A percentile compares a stretch with the other conserved stretches of the same genome.
These are phyloP conservation scores for Karalla daura DNA, from an alignment of 2,797 vertebrate genomes.

Conservation along the genomic window DNA sequence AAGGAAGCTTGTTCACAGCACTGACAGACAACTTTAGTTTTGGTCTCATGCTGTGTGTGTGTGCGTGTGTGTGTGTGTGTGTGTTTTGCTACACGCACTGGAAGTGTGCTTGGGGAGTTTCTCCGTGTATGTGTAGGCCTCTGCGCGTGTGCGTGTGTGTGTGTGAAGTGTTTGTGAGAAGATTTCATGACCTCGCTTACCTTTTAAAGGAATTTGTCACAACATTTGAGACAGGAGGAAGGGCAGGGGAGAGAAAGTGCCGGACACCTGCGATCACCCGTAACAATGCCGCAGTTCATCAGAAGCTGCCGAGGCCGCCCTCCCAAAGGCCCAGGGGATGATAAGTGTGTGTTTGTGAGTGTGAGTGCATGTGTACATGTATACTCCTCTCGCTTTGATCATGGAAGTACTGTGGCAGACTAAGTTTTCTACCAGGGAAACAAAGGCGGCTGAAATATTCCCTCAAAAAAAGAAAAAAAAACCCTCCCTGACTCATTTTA, in stretches of 20 bases:
- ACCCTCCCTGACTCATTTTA: slow-evolving; percentile 4
- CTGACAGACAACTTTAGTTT: slow-evolving; percentile 63
- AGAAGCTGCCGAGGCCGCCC: slow-evolving; percentile 48
- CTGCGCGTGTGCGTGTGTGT: slow-evolving; percentile 14
- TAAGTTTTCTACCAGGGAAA: slow-evolving; percentile 37
- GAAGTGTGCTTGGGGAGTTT: background rate
- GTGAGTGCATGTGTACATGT: slow-evolving; percentile 11
- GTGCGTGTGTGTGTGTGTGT: slow-evolving; percentile 7
- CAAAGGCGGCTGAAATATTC: slow-evolving; percentile 22
- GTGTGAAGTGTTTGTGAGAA: slow-evolving; percentile 61
- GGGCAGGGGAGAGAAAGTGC: slow-evolving; percentile 53
- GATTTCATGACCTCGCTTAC: slow-evolving; percentile 71
- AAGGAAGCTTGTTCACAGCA: slow-evolving; percentile 32
- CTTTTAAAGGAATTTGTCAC: slow-evolving; percentile 75
- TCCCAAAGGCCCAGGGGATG: slow-evolving; percentile 45
- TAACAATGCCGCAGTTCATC: slow-evolving; percentile 64
- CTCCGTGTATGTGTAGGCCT: slow-evolving; percentile 15
- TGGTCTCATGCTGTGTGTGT: slow-evolving; percentile 18
- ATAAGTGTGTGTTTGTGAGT: slow-evolving; percentile 22
- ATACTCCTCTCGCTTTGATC: slow-evolving; percentile 61
- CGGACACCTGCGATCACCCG: slow-evolving; percentile 70
- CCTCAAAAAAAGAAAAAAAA: background rate
- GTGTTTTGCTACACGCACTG: slow-evolving; percentile 13
- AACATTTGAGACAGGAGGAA: slow-evolving; percentile 53
- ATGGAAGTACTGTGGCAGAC: slow-evolving; percentile 9